These are phyloP conservation scores for Zele albiditarsus DNA, from an alignment of 2,888 invertebrate genomes.

Conservation along the genomic window DNA sequence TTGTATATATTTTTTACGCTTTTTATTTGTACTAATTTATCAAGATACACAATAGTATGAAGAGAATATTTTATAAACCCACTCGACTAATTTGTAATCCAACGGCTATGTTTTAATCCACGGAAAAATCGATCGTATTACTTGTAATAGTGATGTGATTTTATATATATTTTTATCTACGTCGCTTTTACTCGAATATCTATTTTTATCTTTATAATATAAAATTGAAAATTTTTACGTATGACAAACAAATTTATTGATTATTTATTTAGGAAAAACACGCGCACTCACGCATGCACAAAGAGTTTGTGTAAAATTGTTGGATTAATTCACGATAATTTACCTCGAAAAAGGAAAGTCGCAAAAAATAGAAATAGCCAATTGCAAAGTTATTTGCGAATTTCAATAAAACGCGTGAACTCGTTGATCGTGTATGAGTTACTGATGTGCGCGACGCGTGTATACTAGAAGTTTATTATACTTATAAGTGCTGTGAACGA, in stretches of 20 bases:
- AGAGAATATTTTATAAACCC: neutral
- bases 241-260: neutral
- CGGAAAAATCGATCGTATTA: neutral
- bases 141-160: neutral
- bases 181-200: neutral
- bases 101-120: neutral
- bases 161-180: neutral
- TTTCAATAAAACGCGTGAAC: neutral
- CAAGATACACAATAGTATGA: neutral
- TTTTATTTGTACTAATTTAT: neutral
- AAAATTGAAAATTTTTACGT: neutral
- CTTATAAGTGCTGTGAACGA: neutral
- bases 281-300: neutral
- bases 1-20: neutral
- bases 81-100: neutral
- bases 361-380: neutral
- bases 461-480: neutral
- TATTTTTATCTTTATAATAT: neutral
- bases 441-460: slow-evolving; percentile 9
- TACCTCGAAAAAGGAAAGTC: neutral
- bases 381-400: neutral
- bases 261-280: neutral
- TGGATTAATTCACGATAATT: neutral
- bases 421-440: neutral
- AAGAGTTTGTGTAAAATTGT: neutral